phyloP scores from a whole-genome alignment of 2,797 vertebrate genomes.

The Diglossa cyanea region DNA sequence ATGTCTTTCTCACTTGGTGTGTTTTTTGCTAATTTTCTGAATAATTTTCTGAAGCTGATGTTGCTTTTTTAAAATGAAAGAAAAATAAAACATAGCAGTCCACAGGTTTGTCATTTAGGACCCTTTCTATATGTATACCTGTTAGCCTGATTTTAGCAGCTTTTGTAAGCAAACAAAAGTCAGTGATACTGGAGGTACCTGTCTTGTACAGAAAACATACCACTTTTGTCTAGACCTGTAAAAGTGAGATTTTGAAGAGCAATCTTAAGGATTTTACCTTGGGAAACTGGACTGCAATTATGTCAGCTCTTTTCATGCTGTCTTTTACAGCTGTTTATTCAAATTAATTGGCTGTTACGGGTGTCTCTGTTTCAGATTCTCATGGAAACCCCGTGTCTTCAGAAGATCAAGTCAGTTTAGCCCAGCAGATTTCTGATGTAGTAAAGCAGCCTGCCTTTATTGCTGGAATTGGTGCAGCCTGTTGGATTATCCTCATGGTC shows the following conservation, averaged over 20 bases:
- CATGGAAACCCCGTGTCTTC: constrained; percentile 78
- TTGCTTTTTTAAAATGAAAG: background rate
- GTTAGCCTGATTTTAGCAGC: background rate
- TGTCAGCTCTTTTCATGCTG: background rate
- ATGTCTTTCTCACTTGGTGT: background rate
- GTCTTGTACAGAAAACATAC: background rate
- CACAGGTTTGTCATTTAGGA: background rate
- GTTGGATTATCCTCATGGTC: constrained; percentile 98
- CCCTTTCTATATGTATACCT: background rate
- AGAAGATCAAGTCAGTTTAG: constrained; percentile 83
- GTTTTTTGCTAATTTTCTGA: background rate
- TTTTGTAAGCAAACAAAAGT: background rate
- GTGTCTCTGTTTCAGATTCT: constrained; percentile 70
- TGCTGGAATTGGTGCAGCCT: constrained; percentile 95
- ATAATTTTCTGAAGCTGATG: background rate
- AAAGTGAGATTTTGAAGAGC: background rate
- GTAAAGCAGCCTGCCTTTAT: constrained; percentile 98
- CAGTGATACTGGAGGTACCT: background rate
- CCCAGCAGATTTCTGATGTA: constrained; percentile 97
- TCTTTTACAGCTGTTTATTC: background rate
- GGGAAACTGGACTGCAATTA: background rate
- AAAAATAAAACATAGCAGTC: background rate
- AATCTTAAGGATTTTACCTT: background rate
- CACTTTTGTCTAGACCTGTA: background rate
- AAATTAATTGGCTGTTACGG: background rate